Conservation (phyloP, 2,797 vertebrate species). For the Myiotriccus ornatus region DNA sequence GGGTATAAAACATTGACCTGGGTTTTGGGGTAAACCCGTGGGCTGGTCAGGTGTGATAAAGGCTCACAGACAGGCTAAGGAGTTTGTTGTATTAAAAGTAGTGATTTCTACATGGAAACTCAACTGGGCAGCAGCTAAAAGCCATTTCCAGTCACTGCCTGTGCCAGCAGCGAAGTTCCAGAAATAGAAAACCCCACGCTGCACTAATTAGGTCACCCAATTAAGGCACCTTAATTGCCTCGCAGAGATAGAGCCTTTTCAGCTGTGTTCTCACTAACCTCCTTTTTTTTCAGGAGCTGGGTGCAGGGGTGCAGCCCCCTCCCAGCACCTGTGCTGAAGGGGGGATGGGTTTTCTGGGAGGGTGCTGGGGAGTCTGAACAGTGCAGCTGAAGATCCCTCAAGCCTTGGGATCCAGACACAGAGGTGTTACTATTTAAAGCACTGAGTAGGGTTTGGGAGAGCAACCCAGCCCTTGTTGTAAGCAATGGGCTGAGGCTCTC, state of each 20-base stretch:
- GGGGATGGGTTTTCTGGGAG: neutral
- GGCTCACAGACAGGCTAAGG: neutral
- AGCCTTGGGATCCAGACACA: neutral
- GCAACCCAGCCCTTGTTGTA: neutral
- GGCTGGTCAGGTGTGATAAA: neutral
- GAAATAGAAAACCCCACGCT: neutral
- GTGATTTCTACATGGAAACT: neutral
- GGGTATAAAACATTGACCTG: neutral
- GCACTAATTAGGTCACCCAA: conserved; percentile 51
- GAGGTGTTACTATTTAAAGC: neutral
- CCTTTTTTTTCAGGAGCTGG: neutral
- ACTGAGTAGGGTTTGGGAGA: neutral
- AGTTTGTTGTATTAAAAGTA: neutral
- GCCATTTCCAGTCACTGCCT: neutral
- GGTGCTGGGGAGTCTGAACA: accelerated
- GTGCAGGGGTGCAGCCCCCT: neutral
- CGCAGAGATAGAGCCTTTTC: neutral
- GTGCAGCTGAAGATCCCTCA: neutral
- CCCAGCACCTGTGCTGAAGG: accelerated
- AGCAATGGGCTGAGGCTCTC: neutral
- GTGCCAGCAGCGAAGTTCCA: neutral
- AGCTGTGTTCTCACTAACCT: neutral
- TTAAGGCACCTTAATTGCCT: conserved; percentile 45
- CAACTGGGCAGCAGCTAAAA: neutral
- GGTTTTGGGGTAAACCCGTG: neutral